These are phyloP conservation scores for Lasioglossum marginatum DNA, from an alignment of 2,888 invertebrate species.

Conservation along the genomic window DNA sequence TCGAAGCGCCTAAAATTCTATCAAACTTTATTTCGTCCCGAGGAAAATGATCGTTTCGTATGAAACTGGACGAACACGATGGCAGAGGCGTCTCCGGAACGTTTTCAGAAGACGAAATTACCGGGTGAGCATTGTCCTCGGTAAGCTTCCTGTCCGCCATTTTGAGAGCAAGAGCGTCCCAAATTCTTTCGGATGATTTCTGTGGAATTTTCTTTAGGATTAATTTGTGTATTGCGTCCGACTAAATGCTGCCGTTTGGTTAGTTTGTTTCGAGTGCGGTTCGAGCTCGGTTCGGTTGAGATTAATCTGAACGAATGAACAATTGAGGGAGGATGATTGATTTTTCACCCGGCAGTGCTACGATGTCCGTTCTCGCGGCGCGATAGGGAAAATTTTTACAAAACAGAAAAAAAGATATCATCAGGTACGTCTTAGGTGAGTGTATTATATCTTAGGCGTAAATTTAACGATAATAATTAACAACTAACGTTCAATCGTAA, in stretches of 20 bases:
- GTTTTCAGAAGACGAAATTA: not conserved
- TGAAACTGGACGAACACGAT: not conserved
- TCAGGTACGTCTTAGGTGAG: conserved; percentile 80
- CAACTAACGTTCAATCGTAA: conserved; percentile 78
- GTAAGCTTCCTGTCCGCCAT: not conserved
- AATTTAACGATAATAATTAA: conserved; percentile 80
- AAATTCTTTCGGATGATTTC: not conserved
- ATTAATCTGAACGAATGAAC: not conserved
- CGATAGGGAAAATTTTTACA: conserved; percentile 74
- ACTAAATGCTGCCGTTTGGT: not conserved
- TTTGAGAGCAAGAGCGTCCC: not conserved
- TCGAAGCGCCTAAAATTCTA: not conserved
- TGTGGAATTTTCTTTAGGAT: not conserved
- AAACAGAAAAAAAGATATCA: conserved; percentile 72
- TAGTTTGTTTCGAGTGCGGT: not conserved
- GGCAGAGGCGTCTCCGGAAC: not conserved
- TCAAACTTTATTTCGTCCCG: not conserved
- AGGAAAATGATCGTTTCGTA: not conserved
- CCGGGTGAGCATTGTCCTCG: not conserved
- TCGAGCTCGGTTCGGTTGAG: not conserved
- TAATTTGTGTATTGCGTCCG: not conserved
- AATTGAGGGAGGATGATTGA: not conserved
- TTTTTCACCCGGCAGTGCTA: conserved; percentile 22
- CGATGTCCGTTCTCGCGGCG: conserved; percentile 54
- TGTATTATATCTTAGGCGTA: conserved; percentile 81